Evolutionary conservation across 2,797 vertebrate species (phyloP).

Genomic region (Phoeniculus purpureus): DNA sequence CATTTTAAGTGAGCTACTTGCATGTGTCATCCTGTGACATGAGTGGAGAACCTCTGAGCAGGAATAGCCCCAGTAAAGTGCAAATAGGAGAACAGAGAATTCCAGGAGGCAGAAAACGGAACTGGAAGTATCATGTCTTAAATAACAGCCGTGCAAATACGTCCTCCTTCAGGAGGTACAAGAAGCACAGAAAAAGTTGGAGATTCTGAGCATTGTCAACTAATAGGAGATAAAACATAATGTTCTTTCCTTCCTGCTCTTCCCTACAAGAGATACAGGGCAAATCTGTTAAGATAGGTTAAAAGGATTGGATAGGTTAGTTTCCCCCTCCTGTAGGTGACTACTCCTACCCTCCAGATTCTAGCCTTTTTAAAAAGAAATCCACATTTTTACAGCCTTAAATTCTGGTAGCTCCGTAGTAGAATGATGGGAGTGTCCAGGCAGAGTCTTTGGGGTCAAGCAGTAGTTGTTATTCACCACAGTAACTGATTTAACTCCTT

Average conservation of each 20-base stretch:
- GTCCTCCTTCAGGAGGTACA: neutral
- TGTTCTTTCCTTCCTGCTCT: neutral
- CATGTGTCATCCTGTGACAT: neutral
- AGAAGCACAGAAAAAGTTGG: neutral
- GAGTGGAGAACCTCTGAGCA: neutral
- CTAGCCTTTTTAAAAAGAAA: neutral
- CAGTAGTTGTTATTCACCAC: neutral
- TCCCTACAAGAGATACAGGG: neutral
- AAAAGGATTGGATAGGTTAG: too few species aligned
- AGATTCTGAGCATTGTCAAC: fast-evolving
- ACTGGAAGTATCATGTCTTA: neutral
- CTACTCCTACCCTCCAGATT: neutral
- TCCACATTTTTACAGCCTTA: neutral
- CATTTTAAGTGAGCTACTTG: neutral
- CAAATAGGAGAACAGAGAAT: neutral
- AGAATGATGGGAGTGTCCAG: neutral
- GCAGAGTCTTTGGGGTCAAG: neutral
- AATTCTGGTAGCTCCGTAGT: neutral
- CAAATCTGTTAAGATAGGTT: neutral
- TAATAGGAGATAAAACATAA: neutral
- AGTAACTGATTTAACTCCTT: neutral
- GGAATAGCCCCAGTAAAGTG: neutral
- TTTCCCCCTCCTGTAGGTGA: neutral
- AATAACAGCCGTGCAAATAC: neutral
- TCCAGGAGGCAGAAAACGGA: neutral